Percentiles rank a stretch among this genome's conserved stretches.
Evolutionary conservation across 1,140 invertebrate genomes (phyloP).

Genomic region (Hycleus cichorii): DNA sequence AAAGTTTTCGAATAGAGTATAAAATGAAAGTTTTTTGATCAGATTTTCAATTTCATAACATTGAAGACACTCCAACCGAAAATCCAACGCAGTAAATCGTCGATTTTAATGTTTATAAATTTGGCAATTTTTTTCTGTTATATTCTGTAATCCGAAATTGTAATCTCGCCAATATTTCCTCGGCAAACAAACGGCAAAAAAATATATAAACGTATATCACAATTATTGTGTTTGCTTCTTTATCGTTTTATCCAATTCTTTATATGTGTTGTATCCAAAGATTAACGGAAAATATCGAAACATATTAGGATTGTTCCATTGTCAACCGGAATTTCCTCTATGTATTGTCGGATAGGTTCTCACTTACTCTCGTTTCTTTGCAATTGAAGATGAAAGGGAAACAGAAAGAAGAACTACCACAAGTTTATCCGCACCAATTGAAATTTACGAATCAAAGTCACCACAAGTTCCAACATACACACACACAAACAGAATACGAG

Average conservation of each 20-base stretch:
- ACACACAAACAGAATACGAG: conserved; percentile 7
- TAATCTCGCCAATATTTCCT: not conserved
- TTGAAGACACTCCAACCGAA: not conserved
- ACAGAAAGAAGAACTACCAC: not conserved
- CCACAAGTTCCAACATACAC: conserved; percentile 9
- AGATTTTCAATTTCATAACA: not conserved
- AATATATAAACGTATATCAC: not conserved
- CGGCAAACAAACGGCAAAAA: not conserved
- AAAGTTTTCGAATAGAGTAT: too few relatives aligned
- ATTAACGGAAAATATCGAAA: conserved; percentile 8
- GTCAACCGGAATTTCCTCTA: conserved; percentile 3
- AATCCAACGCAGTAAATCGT: not conserved
- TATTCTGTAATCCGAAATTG: not conserved
- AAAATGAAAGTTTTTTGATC: not conserved
- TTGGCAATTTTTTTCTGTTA: too few relatives aligned
- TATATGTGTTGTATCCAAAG: conserved; percentile 2
- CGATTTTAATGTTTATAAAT: too few relatives aligned
- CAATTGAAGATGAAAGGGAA: not conserved
- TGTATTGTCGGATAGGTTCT: too few relatives aligned
- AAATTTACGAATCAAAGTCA: conserved; percentile 17
- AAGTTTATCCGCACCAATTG: conserved; percentile 13
- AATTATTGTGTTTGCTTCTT: not conserved
- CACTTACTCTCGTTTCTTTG: too few relatives aligned
- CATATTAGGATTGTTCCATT: not conserved
- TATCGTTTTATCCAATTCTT: too few relatives aligned